Evolutionary conservation across 2,113 vertebrate species (phyloP).

Genomic region (Crotalus horridus): DNA sequence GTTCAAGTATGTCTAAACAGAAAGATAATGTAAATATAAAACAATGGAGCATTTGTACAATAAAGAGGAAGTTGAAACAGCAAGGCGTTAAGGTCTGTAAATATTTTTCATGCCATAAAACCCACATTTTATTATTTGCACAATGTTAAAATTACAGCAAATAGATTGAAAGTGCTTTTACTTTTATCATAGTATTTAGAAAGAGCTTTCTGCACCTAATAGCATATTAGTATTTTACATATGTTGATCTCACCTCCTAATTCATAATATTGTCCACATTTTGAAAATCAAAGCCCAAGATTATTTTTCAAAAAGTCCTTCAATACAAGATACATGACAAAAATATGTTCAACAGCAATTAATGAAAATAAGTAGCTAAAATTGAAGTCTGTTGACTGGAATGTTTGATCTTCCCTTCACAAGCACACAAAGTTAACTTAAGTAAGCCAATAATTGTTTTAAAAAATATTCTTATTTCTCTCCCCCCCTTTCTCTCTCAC

Average conservation of each 20-base stretch:
- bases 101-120: conserved; percentile 27
- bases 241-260: background rate
- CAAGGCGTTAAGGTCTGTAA: background rate
- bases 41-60: conserved; percentile 8
- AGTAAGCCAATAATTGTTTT: background rate
- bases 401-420: background rate
- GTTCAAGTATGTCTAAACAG: conserved; percentile 30
- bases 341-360: background rate
- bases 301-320: background rate
- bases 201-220: background rate
- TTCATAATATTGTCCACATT: background rate
- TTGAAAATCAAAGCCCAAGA: background rate
- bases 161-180: background rate
- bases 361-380: background rate
- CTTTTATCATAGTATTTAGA: background rate
- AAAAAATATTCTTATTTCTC: background rate
- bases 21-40: background rate
- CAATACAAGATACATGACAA: too few relatives aligned
- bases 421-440: background rate
- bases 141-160: background rate
- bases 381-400: background rate
- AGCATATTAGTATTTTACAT: background rate
- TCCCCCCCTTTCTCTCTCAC: too few relatives aligned
- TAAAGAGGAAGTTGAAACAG: background rate
- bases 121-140: background rate